Evolutionary conservation across 2,797 vertebrate species (phyloP).

Genomic region (Nyctalus aviator): DNA sequence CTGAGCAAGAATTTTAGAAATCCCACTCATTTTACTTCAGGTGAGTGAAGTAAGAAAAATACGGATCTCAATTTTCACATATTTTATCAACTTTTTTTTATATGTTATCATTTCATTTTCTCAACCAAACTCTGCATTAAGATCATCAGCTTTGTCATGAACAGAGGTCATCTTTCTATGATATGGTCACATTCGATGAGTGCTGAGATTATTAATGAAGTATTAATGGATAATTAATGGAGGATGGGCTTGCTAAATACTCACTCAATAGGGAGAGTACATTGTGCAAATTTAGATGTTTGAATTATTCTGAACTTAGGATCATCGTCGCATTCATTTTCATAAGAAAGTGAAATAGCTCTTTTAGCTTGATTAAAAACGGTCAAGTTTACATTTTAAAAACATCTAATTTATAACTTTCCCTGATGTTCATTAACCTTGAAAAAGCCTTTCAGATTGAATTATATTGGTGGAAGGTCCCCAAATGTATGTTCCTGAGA

Average conservation of each 20-base stretch:
- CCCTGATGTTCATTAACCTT: slow-evolving; percentile 81
- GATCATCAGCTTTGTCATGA: not conserved
- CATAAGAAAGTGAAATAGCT: slow-evolving; percentile 37
- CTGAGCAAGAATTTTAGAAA: not conserved
- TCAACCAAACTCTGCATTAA: not conserved
- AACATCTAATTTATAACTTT: slow-evolving; percentile 80
- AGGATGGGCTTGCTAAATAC: not conserved
- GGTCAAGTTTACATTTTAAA: slow-evolving; percentile 72
- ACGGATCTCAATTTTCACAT: not conserved
- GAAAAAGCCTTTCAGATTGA: slow-evolving; percentile 80
- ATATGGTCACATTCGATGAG: not conserved
- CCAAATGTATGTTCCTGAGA: slow-evolving; percentile 77
- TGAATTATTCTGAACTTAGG: slow-evolving; percentile 47
- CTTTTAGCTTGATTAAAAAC: slow-evolving; percentile 67
- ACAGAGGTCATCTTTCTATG: not conserved
- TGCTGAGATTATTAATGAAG: slow-evolving; percentile 38
- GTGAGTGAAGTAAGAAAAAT: not conserved
- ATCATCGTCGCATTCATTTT: slow-evolving; percentile 52
- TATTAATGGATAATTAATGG: slow-evolving; percentile 23
- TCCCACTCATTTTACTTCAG: not conserved
- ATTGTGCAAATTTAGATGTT: slow-evolving; percentile 23
- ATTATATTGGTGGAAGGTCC: slow-evolving; percentile 69
- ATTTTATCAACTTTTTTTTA: not conserved
- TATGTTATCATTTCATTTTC: not conserved
- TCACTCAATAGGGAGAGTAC: not conserved